Conservation (phyloP, 2,113 vertebrate species). For the Sula dactylatra region DNA sequence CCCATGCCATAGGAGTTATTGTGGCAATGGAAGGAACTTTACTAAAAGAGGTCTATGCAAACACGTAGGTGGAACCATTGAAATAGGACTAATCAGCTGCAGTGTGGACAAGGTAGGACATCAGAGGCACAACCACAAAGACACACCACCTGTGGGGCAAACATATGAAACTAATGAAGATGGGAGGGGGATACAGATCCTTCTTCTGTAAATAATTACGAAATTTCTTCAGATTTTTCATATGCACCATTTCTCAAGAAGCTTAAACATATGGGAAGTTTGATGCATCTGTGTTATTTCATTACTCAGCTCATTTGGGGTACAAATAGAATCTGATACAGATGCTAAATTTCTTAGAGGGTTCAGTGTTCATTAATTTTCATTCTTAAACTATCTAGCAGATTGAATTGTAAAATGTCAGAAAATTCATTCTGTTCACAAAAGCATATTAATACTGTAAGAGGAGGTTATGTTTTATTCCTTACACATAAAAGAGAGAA, state of each 20-base stretch:
- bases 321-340: neutral
- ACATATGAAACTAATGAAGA: neutral
- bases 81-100: neutral
- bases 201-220: neutral
- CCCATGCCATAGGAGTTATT: neutral
- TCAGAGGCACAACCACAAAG: neutral
- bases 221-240: neutral
- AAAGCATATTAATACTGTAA: neutral
- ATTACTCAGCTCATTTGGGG: neutral
- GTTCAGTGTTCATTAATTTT: neutral
- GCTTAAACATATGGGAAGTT: neutral
- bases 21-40: neutral
- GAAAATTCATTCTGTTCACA: neutral
- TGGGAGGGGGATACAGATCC: neutral
- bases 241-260: neutral
- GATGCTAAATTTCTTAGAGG: neutral
- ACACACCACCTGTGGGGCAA: neutral
- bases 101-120: neutral
- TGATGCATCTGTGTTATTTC: neutral
- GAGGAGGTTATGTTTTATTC: neutral
- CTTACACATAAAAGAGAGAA: neutral
- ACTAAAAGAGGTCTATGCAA: neutral
- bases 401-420: neutral
- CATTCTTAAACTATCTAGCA: neutral
- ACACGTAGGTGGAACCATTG: neutral